phyloP scores from a whole-genome alignment of 2,888 invertebrate species.

The Drosophila flavopinicola region DNA sequence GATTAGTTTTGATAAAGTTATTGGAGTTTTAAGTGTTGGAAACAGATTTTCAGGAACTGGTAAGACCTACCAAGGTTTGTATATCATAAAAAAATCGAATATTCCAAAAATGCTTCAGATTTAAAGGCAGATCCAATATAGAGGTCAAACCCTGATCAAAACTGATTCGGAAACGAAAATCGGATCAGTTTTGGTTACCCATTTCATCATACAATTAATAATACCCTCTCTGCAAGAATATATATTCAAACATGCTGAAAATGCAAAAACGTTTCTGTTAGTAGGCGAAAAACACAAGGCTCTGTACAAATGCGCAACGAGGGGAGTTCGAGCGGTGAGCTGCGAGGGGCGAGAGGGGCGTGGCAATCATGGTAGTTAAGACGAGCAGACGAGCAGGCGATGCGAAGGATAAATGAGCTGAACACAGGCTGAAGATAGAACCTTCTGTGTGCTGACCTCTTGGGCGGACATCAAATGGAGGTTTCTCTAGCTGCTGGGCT shows the following conservation, averaged over 20 bases:
- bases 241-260: slow-evolving; percentile 58
- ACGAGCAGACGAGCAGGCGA: slow-evolving; percentile 41
- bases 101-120: too few relatives aligned
- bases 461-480: slow-evolving; percentile 68
- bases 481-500: slow-evolving; percentile 58
- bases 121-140: too few relatives aligned
- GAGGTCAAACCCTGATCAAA: too few relatives aligned
- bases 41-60: too few relatives aligned
- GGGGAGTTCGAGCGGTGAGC: slow-evolving; percentile 1
- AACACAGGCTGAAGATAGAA: slow-evolving; percentile 36
- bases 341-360: slow-evolving; percentile 32
- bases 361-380: slow-evolving; percentile 44
- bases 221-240: neutral
- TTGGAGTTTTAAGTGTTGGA: too few relatives aligned
- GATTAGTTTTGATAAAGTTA: too few relatives aligned
- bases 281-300: slow-evolving; percentile 56
- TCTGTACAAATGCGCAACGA: slow-evolving; percentile 54
- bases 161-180: too few relatives aligned
- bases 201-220: too few relatives aligned
- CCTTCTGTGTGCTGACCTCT: slow-evolving; percentile 25
- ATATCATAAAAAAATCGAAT: too few relatives aligned
- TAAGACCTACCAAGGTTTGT: too few relatives aligned
- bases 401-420: slow-evolving; percentile 50
- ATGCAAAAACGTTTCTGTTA: slow-evolving; percentile 51
- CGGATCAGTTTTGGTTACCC: too few relatives aligned